phyloP scores from a whole-genome alignment of 2,113 vertebrate genomes.

The Dipodomys ordii region DNA sequence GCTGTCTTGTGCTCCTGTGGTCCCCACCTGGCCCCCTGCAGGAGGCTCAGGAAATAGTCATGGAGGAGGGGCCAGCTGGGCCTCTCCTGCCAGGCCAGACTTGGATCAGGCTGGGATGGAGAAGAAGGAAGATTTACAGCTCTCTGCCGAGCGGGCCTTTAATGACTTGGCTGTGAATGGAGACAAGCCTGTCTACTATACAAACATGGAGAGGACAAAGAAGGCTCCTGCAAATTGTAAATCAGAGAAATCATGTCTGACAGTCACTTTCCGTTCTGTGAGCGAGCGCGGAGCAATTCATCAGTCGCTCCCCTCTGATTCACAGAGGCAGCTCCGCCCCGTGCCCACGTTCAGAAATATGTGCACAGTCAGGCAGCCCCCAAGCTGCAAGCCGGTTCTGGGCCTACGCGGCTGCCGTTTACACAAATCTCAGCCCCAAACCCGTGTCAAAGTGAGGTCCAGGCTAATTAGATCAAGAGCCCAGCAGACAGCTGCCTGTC shows the following conservation, averaged over 20 bases:
- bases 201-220: slow-evolving; percentile 82
- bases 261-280: slow-evolving; percentile 80
- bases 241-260: slow-evolving; percentile 84
- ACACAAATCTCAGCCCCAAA: slow-evolving; percentile 59
- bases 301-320: slow-evolving; percentile 74
- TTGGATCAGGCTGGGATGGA: neutral
- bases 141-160: slow-evolving; percentile 56
- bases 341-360: slow-evolving; percentile 70
- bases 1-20: neutral
- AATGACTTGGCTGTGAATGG: slow-evolving; percentile 57
- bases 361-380: slow-evolving; percentile 54
- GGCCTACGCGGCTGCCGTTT: slow-evolving; percentile 63
- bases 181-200: slow-evolving; percentile 46
- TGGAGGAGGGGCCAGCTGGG: neutral
- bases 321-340: slow-evolving; percentile 61
- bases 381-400: slow-evolving; percentile 10
- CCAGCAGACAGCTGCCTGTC: slow-evolving; percentile 73
- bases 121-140: neutral
- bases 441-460: slow-evolving; percentile 26
- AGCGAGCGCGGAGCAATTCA: slow-evolving; percentile 57
- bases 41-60: neutral
- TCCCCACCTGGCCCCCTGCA: neutral
- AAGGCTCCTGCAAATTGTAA: slow-evolving; percentile 76
- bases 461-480: slow-evolving; percentile 69
- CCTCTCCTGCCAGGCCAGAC: neutral